phyloP scores from a whole-genome alignment of 2,797 vertebrate genomes.

The Myotis daubentonii region DNA sequence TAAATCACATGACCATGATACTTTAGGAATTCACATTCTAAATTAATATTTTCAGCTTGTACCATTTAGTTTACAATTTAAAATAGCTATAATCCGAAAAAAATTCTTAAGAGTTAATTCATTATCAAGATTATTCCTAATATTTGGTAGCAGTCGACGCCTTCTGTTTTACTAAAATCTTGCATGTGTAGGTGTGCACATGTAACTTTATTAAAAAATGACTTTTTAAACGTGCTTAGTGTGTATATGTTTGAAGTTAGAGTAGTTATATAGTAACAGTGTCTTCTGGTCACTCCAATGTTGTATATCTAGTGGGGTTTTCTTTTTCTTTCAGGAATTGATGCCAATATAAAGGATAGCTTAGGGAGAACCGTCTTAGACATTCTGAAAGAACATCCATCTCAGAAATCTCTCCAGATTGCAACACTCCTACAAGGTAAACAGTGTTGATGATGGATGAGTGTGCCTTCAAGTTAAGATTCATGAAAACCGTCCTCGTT shows the following conservation, averaged over 20 bases:
- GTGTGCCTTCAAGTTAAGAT: slow-evolving; percentile 37
- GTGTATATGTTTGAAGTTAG: slow-evolving; percentile 55
- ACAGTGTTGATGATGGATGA: slow-evolving; percentile 25
- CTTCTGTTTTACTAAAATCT: slow-evolving; percentile 40
- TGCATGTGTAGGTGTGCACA: neutral
- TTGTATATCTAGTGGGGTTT: slow-evolving; percentile 58
- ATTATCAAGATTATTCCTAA: neutral
- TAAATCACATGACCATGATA: neutral
- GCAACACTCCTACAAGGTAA: slow-evolving; percentile 95
- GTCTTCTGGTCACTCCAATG: slow-evolving; percentile 52
- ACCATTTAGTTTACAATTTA: neutral
- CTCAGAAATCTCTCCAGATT: slow-evolving; percentile 96
- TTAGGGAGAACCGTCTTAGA: slow-evolving; percentile 95
- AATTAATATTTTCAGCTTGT: slow-evolving; percentile 38
- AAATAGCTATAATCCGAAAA: neutral
- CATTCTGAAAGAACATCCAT: slow-evolving; percentile 95
- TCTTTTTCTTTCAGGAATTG: slow-evolving; percentile 90
- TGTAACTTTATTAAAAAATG: neutral
- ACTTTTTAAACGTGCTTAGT: neutral
- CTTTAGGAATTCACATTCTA: slow-evolving; percentile 22
- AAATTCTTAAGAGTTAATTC: neutral
- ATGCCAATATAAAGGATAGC: slow-evolving; percentile 93
- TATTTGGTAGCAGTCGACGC: neutral
- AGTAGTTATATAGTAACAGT: slow-evolving; percentile 29
- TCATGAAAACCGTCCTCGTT: neutral